Base-by-base conservation (phyloP, 2,113 vertebrate species). In the Nettapus auritus region DNA sequence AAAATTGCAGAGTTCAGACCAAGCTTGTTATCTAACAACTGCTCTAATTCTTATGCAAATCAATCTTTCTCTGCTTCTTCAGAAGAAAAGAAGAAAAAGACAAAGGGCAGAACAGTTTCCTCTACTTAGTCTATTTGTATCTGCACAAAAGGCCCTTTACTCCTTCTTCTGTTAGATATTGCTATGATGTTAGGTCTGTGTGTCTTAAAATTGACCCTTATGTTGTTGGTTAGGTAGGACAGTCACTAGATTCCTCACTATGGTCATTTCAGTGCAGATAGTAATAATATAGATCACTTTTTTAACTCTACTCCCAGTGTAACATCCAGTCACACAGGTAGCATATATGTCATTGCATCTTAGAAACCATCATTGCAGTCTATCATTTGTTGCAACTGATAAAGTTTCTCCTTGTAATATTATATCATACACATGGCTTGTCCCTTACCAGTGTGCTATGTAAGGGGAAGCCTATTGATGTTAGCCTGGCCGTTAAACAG, bases 371-470 rank as follows among this genome's bases (percentile, higher is more conserved):
- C 52, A n/a, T 26, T 56, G 19, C 15, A 88, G 29, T 4, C 9
- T 1, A 0, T 26, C 67, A 6, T 25, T 76, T 62, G 18, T 44
- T 69, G 38, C 34, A 48, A 48, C 21, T 69, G 26, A 40, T 34
- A 64, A 70, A 83, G 13, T 34, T 12, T 67, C 22, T 38, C 90
- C 53, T 53, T 50, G 13, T 36, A 46, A 5, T 33, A 28, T 25
- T 38, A 29, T 50, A 33, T 21, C 14, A 11, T 29, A 28, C 4
- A 29, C 1, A 0, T 11, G 8, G 17, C 25, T 88, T 3, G 0
- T 62, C 14, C 33, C 71, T 92, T 28, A 20, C 6, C 13, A 19
- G 7, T 16, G 6, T 26, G 25, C 7, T 13, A 13, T 0, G 0
- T 59, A 59, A 74, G 13, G 14, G 11, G 50, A 69, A n/a, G 25